Evolutionary conservation across 2,797 vertebrate species (phyloP).

Genomic region (Mus spretus): DNA sequence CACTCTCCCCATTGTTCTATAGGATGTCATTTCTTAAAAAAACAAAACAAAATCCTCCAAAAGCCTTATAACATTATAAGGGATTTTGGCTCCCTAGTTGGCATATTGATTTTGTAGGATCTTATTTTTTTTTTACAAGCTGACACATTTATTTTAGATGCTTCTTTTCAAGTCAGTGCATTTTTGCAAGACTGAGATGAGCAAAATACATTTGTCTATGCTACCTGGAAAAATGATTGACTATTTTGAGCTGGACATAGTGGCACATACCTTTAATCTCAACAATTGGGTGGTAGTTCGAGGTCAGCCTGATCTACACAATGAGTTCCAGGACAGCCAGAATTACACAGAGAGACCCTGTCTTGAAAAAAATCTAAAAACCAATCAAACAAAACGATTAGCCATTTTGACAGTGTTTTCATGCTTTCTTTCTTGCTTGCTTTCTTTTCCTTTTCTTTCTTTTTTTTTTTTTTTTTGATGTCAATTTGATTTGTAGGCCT

Average conservation of each 20-base stretch:
- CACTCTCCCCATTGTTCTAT: background rate
- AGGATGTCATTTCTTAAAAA: conserved; percentile 16
- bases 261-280: background rate
- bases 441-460: background rate
- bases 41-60: background rate
- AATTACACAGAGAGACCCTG: background rate
- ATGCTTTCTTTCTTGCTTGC: background rate
- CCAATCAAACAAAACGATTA: background rate
- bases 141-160: conserved; percentile 15
- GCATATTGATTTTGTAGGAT: conserved; percentile 18
- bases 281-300: background rate
- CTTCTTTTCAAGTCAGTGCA: conserved; percentile 16
- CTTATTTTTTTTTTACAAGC: background rate
- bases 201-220: conserved; percentile 18
- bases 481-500: conserved; percentile 56
- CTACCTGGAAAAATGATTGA: conserved; percentile 38
- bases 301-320: background rate
- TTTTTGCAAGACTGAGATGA: conserved; percentile 16
- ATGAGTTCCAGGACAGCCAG: background rate
- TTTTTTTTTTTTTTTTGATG: background rate
- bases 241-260: background rate
- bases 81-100: background rate
- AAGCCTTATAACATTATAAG: background rate
- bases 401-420: conserved; percentile 50
- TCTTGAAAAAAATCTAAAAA: background rate